Evolutionary conservation across 2,888 invertebrate genomes (phyloP).

Genomic region (Sycophila texana): DNA sequence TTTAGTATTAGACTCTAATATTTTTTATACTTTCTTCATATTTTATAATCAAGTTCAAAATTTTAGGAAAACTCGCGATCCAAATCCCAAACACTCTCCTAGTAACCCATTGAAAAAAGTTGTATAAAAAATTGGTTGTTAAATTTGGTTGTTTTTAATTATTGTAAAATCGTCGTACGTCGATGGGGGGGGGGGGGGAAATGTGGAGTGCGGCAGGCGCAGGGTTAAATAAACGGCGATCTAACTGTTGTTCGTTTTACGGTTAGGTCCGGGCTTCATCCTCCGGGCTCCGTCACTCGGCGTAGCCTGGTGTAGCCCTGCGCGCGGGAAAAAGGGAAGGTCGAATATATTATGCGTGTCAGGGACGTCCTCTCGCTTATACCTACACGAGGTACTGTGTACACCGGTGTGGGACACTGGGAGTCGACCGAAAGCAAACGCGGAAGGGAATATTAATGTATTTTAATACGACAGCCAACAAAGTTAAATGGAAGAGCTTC

Average conservation of each 20-base stretch:
- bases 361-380: background rate
- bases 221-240: background rate
- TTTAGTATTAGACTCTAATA: too few relatives aligned
- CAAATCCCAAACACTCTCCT: too few relatives aligned
- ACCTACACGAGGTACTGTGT: background rate
- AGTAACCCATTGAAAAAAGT: too few relatives aligned
- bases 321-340: constrained; percentile 28
- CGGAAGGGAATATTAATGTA: constrained; percentile 29
- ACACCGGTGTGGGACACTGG: background rate
- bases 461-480: constrained; percentile 16
- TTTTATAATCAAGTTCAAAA: too few relatives aligned
- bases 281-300: background rate
- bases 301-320: background rate
- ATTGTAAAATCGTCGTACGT: constrained; percentile 33
- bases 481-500: background rate
- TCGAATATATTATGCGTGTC: background rate
- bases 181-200: too few relatives aligned
- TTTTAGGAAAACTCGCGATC: too few relatives aligned
- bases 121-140: too few relatives aligned
- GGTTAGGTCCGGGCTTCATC: constrained; percentile 20
- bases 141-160: too few relatives aligned
- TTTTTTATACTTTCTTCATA: too few relatives aligned
- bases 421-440: background rate
- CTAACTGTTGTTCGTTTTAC: constrained; percentile 48
- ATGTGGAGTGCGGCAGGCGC: background rate